Conservation (phyloP, 1,140 invertebrate genomes). For the Nasonia vitripennis region DNA sequence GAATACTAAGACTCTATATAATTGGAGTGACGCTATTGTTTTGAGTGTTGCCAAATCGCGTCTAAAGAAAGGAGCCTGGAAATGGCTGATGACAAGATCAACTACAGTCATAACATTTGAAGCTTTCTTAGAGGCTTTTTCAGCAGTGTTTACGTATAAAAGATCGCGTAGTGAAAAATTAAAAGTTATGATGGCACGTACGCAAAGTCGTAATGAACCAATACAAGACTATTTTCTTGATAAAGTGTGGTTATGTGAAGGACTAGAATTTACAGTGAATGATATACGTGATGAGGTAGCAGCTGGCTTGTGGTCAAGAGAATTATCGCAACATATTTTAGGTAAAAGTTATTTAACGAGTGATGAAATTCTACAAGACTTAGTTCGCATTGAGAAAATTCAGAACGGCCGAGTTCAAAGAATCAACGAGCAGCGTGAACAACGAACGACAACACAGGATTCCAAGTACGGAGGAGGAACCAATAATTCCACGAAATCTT, state of each 20-base stretch:
- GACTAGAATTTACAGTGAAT: slow-evolving; percentile 1
- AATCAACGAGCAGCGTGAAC: no score
- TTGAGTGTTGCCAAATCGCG: slow-evolving; percentile 38
- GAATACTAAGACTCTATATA: slow-evolving; percentile 15
- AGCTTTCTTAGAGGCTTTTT: no score
- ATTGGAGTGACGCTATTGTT: slow-evolving; percentile 17
- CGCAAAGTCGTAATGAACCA: slow-evolving; percentile 11
- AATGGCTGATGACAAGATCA: slow-evolving; percentile 45
- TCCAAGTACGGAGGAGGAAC: no score
- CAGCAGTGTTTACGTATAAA: slow-evolving; percentile 32
- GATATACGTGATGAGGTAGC: slow-evolving; percentile 46
- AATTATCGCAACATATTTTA: slow-evolving; percentile 21
- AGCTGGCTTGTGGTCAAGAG: slow-evolving; percentile 34
- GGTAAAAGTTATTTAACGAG: no score
- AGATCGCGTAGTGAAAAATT: slow-evolving; percentile 19
- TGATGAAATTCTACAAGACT: no score
- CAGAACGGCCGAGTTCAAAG: no score
- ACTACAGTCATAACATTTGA: no score
- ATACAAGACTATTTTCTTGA: slow-evolving; percentile 48
- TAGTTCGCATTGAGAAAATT: no score
- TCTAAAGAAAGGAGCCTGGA: slow-evolving; percentile 41
- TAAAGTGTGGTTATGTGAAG: slow-evolving; percentile 49
- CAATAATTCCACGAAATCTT: no score
- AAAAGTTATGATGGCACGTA: slow-evolving; percentile 23
- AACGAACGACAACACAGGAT: no score